Evolutionary conservation across 2,113 vertebrate species (phyloP), one percentile per base, ranked within the genome.

Genomic region (Shinisaurus crocodilurus): DNA sequence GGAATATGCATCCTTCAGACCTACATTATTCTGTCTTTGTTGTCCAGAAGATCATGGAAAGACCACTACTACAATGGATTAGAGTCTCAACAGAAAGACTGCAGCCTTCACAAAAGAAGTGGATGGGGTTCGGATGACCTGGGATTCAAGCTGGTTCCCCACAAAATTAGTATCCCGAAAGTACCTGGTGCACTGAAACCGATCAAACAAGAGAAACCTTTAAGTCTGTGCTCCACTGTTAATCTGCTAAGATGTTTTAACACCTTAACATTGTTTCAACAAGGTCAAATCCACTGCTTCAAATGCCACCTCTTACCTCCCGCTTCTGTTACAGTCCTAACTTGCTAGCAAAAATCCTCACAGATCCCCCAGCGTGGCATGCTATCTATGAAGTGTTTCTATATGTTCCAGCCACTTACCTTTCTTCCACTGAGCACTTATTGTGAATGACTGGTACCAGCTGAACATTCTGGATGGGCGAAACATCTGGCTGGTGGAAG

Each of bases 391-490:
- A 29, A 65, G 10, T 13, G 2, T 25, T 65, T 43, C 37, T 18
- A 1, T 18, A 23, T 20, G 2, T 12, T 10, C 63, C 29, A 13
- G 85, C 67, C 43, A 83, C 93, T 91, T 97, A 98, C 98, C 98
- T 98, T 96, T 98, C 79, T 91, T 97, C 97, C 98, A 98, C 8
- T 97, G 96, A 79, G 96, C 94, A 72, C 95, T 92, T 90, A 98
- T 96, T 82, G 97, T 92, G 91, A 98, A 97, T 0, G 97, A 97
- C 89, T 96, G 97, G 57, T 98, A 97, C 98, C 98, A 98, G 96
- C 95, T 93, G 94, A 98, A 98, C 75, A 97, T 97, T 89, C 96
- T 96, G 86, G 87, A 88, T 85, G 16, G 85, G 84, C 86, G 72
- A 72, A 89, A 82, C 80, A 84, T 76, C 82, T 84, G 81, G n/a